Evolutionary conservation across 2,888 invertebrate species (phyloP), one percentile per base, ranked within the genome.

Genomic region (Pollenia amentaria): DNA sequence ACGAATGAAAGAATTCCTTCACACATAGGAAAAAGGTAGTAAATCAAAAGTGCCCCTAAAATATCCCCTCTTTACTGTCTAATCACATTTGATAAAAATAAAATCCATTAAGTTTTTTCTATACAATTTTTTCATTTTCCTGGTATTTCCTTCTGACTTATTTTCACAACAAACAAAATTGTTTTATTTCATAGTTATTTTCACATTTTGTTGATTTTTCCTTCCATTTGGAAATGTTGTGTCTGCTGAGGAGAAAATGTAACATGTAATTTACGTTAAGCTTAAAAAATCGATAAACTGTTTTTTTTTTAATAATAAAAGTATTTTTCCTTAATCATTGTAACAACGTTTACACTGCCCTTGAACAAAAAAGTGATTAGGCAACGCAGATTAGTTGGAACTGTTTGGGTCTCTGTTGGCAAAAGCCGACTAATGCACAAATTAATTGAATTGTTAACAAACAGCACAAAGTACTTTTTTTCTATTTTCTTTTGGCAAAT

Each of bases 221-320:
- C 16, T n/a, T 21, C n/a, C 14, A 10, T 69, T 60, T 29, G 12
- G 12, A 9, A 70, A 72, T 42, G 6, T 46, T 53, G 1, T 53
- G 44, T 11, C 2, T n/a, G n/a, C 2, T 6, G 18, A 51, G 29
- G 9, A n/a, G 6, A n/a, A 46, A 46, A 60, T 29, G 29, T 29
- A 1, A 16, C 11, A 38, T 29, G 11, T 55, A 29, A n/a, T 40
- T 12, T 44, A 2, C 16, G 53, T 80, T 21, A 8, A 44, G 40
- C 38, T 64, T 21, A 21, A 62, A 67, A 79, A 84, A 84, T 84
- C 84, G 38, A 84, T 84, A 84, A 55, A 21, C 21, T 51, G 51
- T 73, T 84, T 38, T 29, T 6, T 73, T 84, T 38, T 29, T 6
- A 4, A 29, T 70, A 42, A 46, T 44, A 70, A 44, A 62, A 69